A percentile compares a stretch with the other conserved stretches of the same genome.
Evolutionary conservation across 2,797 vertebrate species (phyloP).

Genomic region (Danio aesculapii): DNA sequence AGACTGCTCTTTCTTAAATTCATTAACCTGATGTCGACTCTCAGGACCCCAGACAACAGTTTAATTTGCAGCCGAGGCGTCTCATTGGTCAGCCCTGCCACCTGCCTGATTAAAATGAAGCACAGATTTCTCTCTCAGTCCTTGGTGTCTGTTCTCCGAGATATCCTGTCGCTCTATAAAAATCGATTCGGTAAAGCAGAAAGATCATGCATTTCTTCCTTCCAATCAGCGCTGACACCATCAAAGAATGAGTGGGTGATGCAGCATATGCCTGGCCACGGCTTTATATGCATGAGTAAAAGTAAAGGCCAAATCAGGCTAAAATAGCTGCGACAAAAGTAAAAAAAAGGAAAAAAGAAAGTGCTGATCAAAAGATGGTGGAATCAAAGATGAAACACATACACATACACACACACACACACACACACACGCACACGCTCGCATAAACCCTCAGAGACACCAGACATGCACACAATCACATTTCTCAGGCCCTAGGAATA

Average conservation of each 20-base stretch:
- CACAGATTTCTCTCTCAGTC: slow-evolving; percentile 28
- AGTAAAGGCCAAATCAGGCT: background rate
- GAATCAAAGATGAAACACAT: slow-evolving; percentile 34
- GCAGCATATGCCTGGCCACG: slow-evolving; percentile 5
- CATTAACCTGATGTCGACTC: slow-evolving; percentile 62
- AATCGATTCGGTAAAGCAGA: background rate
- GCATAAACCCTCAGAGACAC: slow-evolving; percentile 48
- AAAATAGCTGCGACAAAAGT: background rate
- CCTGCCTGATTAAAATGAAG: slow-evolving; percentile 56
- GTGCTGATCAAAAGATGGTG: slow-evolving; percentile 10
- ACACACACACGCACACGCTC: slow-evolving; percentile 47
- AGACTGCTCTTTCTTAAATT: slow-evolving; percentile 47
- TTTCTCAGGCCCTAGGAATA: slow-evolving; percentile 51
- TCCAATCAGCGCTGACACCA: slow-evolving; percentile 16
- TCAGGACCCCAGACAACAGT: slow-evolving; percentile 45
- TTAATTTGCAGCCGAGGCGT: slow-evolving; percentile 53
- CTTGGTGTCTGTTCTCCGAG: slow-evolving; percentile 14
- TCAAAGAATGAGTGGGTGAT: slow-evolving; percentile 18
- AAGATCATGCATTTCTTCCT: slow-evolving; percentile 6
- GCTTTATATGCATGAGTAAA: background rate
- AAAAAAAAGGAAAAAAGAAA: background rate
- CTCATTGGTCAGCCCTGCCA: slow-evolving; percentile 50
- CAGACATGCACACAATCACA: slow-evolving; percentile 39
- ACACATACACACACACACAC: no score
- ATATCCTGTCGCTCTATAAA: slow-evolving; percentile 11